Base-by-base conservation (phyloP, 2,888 invertebrate genomes). In the Drosophila tripunctata region DNA sequence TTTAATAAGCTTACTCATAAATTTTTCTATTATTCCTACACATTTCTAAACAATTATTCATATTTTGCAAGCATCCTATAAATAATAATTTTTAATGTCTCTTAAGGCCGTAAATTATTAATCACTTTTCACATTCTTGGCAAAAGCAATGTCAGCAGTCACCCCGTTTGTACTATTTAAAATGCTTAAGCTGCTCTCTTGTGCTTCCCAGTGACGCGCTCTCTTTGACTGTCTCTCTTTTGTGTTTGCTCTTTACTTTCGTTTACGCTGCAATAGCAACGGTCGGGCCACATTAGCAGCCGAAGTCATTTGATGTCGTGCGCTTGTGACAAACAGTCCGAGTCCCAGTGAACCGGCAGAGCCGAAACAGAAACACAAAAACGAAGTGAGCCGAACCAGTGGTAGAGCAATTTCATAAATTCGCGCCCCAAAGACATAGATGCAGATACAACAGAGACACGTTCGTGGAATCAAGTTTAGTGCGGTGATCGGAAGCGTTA, bases 251-350 rank as follows among this genome's bases (percentile, higher is more conserved):
- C 33, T n/a, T 14, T 8, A 10, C 69, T 41, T 55, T 10, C 15
- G 8, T 15, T 22, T 15, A 36, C 40, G 47, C 14, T 33, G n/a
- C 43, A n/a, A n/a, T 2, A 19, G 27, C 31, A n/a, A n/a, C n/a
- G n/a, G 12, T 21, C 50, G 38, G 21, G 47, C 17, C 19, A 12
- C 40, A 35, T 14, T 27, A 19, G 64, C 4, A 10, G 38, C 17
- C 52, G 61, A 47, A 27, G 41, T 63, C 83, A 84, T 81, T 80
- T 58, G 55, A 54, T 44, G 57, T 51, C 58, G 21, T 40, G 30
- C 78, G 45, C 65, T 76, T 24, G 83, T 22, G 41, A 15, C 83
- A 73, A 58, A 35, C 72, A 50, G 71, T 60, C 55, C 58, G 55
- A 45, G 6, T 43, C 27, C 24, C 44, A 57, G 65, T 50, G 52